Conservation (phyloP, 2,113 vertebrate genomes). For the Eolophus roseicapilla region DNA sequence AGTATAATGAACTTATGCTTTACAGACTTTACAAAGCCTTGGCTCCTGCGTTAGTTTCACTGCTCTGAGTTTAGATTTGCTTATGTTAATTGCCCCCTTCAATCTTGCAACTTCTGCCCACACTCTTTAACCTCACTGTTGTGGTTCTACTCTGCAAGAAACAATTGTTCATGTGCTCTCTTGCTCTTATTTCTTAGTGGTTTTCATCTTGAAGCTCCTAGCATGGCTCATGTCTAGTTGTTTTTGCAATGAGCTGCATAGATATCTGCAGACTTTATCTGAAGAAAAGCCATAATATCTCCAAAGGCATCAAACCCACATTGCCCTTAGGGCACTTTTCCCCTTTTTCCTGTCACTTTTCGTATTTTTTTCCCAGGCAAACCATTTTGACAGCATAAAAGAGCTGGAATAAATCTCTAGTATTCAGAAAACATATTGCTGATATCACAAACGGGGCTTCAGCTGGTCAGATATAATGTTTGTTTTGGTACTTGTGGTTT, state of each 20-base stretch:
- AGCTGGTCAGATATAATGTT: background rate
- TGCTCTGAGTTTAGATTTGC: background rate
- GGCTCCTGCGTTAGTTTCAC: background rate
- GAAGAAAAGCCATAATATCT: background rate
- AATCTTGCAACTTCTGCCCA: background rate
- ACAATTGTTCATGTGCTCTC: background rate
- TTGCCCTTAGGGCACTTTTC: background rate
- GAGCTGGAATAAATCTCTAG: background rate
- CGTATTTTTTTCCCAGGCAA: background rate
- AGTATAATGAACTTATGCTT: background rate
- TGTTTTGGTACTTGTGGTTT: background rate
- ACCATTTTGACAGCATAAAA: background rate
- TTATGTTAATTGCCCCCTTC: background rate
- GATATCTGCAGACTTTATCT: background rate
- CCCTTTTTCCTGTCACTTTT: background rate
- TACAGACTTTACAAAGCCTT: background rate
- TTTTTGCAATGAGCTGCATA: background rate
- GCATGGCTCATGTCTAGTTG: background rate
- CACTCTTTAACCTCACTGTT: background rate
- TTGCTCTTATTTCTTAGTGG: background rate
- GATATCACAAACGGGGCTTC: background rate
- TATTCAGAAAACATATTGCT: background rate
- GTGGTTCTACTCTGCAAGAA: background rate
- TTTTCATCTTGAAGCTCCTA: background rate
- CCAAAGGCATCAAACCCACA: background rate